These are phyloP conservation scores for Heliocidaris erythrogramma DNA, from an alignment of 35 echinoderm and acorn worm species.

Conservation along the genomic window DNA sequence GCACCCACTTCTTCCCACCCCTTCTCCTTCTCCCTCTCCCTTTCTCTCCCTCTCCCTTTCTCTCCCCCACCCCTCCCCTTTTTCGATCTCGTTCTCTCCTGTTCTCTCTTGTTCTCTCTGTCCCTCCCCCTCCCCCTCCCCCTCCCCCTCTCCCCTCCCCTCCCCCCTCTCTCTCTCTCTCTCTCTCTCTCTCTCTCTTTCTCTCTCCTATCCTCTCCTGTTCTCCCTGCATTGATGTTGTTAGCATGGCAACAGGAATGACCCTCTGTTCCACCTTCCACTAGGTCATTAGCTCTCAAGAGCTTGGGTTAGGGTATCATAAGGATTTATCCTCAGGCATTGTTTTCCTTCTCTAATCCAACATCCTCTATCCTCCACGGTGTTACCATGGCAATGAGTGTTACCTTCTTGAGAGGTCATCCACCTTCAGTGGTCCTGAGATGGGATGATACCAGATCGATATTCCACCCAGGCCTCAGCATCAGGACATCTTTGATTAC, in stretches of 20 bases:
- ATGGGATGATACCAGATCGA: not conserved
- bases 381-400: not conserved
- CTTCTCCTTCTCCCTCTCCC: not conserved
- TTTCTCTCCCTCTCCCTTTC: not conserved
- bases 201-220: not conserved
- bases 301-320: not conserved
- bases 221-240: not conserved
- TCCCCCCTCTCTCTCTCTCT: no score
- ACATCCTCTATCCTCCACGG: not conserved
- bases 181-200: not conserved
- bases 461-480: no score
- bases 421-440: not conserved
- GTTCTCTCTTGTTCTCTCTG: no score
- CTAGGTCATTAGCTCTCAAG: not conserved
- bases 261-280: not conserved
- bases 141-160: no score
- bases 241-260: not conserved
- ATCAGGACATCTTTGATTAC: no score
- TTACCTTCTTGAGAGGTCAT: not conserved
- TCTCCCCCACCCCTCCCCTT: not conserved
- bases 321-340: conserved; percentile 16
- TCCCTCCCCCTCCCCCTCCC: no score
- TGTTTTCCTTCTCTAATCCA: not conserved
- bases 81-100: not conserved
- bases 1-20: not conserved